These are phyloP conservation scores for Hippopotamyrus pictus DNA, from an alignment of 2,797 vertebrate species.

Conservation along the genomic window DNA sequence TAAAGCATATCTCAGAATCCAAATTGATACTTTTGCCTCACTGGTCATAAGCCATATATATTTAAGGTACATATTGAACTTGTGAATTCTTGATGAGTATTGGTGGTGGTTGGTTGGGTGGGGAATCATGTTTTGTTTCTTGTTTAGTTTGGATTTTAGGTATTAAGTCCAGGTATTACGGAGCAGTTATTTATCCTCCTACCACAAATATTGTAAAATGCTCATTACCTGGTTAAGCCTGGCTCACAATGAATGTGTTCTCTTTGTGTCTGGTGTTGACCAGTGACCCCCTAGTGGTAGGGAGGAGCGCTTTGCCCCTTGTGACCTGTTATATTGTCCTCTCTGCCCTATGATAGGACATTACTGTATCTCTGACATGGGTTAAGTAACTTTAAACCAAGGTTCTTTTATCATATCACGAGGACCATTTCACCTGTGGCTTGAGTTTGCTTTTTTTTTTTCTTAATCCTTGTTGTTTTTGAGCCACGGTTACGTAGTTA, in stretches of 20 bases:
- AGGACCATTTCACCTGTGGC: background rate
- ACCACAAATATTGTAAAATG: background rate
- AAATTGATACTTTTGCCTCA: background rate
- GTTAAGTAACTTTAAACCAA: background rate
- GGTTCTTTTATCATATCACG: background rate
- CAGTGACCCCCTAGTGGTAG: background rate
- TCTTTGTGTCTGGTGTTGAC: background rate
- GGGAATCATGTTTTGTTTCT: background rate
- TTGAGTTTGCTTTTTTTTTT: background rate
- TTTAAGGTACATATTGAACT: background rate
- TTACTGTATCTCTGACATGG: background rate
- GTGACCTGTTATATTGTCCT: background rate
- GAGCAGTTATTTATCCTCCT: background rate
- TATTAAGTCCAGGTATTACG: background rate
- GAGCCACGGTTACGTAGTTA: background rate
- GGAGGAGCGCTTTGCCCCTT: background rate
- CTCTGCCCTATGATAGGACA: background rate
- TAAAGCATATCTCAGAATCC: background rate
- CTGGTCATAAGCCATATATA: background rate
- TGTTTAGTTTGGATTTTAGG: background rate
- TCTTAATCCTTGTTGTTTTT: background rate
- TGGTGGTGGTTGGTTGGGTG: background rate
- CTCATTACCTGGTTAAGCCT: background rate
- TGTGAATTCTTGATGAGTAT: background rate
- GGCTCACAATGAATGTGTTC: background rate